Base-by-base conservation (phyloP, 1,140 invertebrate species). In the Aradophagus sp. region DNA sequence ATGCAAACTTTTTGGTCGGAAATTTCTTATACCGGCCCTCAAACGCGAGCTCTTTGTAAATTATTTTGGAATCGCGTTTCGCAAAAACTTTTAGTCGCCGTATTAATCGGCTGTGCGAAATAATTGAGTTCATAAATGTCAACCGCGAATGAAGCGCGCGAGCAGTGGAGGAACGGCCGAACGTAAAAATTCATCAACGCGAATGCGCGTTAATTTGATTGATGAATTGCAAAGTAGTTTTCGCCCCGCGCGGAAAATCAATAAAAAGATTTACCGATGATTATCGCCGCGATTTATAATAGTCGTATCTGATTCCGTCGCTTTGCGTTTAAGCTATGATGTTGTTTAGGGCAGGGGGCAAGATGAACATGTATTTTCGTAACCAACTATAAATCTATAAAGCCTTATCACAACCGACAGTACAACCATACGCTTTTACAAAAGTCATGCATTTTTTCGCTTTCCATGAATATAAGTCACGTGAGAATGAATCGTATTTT, bases 361-460 rank as follows among this genome's bases (percentile, higher is more conserved):
- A 59, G 47, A 59, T 68, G 63, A 58, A 59, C 63, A 53, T 35
- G 47, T 50, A 36, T 59, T 59, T 67, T 59, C 47, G 55, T 58
- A 59, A 47, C 53, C 53, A 47, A 56, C 63, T 59, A 68, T 68
- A 68, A 68, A 68, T 68, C 55, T 47, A 52, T 53, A 34, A 53
- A 13, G 55, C 55, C 55, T 68, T 68, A 68, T 68, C 65, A 68
- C 48, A 55, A 55, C 55, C 65, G 65, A 55, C 55, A 53, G 32
- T 53, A 45, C 65, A 39, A 45, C 63, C 65, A 61, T 55, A 61
- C 55, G 48, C 35, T 68, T 68, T 61, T 61, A 47, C 61, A 47
- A 32, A 68, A 42, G 47, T 68, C 53, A 61, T 55, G 48, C 47
- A 52, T 47, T 52, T 59, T 67, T 67, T 58, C 44, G 62, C 45